Evolutionary conservation across 2,797 vertebrate genomes (phyloP).

Genomic region (Lerista edwardsae): DNA sequence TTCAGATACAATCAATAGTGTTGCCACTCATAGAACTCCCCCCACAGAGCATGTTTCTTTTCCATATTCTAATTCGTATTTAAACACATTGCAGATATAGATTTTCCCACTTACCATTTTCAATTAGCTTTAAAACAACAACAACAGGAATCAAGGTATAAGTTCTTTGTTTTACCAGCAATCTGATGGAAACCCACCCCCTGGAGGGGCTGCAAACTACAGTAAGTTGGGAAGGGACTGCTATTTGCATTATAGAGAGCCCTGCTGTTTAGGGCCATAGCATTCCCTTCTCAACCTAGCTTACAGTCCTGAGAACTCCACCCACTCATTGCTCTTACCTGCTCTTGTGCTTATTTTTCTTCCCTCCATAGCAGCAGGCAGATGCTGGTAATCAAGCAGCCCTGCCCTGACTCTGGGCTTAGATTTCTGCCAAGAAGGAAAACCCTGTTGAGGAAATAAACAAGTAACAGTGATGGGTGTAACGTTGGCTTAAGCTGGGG

Average conservation of each 20-base stretch:
- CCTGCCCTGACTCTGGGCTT: not conserved
- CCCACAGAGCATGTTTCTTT: not conserved
- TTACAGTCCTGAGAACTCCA: not conserved
- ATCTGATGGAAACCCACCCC: not conserved
- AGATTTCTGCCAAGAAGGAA: slow-evolving; percentile 31
- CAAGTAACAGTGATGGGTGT: slow-evolving; percentile 40
- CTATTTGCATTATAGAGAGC: not conserved
- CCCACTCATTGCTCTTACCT: not conserved
- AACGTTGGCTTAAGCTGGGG: slow-evolving; percentile 19
- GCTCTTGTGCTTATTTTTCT: not conserved
- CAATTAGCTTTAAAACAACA: not conserved
- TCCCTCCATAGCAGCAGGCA: not conserved
- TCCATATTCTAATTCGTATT: not conserved
- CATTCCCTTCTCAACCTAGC: not conserved
- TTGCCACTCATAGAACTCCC: not conserved
- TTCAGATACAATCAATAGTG: not conserved
- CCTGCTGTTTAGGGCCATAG: too few relatives aligned
- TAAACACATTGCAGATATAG: not conserved
- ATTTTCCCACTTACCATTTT: not conserved
- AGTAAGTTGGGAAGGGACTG: too few relatives aligned
- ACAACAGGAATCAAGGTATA: not conserved
- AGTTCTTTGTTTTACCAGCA: not conserved
- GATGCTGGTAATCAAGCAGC: slow-evolving; percentile 2
- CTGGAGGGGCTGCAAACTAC: too few relatives aligned
- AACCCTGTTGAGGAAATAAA: slow-evolving; percentile 22